Evolutionary conservation across 2,797 vertebrate species (phyloP), one percentile per base, ranked within the genome.

Genomic region (Sebastiscus albofasciatus): DNA sequence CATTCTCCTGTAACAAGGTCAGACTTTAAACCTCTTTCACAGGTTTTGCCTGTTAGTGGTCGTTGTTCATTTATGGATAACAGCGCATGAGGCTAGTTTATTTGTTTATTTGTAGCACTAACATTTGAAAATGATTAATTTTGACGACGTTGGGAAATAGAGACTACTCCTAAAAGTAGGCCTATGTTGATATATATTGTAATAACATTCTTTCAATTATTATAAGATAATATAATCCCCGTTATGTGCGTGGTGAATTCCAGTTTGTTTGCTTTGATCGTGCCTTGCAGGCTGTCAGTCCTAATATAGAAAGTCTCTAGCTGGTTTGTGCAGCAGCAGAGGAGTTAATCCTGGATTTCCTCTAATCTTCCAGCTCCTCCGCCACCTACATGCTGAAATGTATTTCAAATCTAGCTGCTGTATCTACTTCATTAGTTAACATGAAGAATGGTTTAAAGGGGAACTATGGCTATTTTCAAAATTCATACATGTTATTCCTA

Each of bases 291-390:
- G 67, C 70, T 20, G 27, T 79, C 60, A 11, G n/a, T 67, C 83
- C 71, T 20, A 7, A 77, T 69, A 85, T 80, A 90, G 79, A 87
- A 73, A 85, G 67, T 73, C 73, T 59, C 81, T 81, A 49, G 77
- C 59, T 75, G 82, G 68, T 71, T 67, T 75, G 77, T 24, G 12
- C 67, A 83, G 84, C 58, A 59, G 56, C 81, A 39, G 42, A 22
- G 55, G 72, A 60, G 80, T 2, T 94, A 94, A 94, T 93, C 93
- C 92, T 34, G 88, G 93, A 93, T 94, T 90, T 91, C 64, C 61
- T 80, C 69, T 94, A 93, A 94, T 93, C 93, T 85, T 61, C 49
- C 64, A 29, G 62, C 67, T 82, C 52, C 18, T 54, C 69, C 49
- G 64, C 46, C 82, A 58, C 74, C 46, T 56, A 18, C 74, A 71